Evolutionary conservation across 1,140 invertebrate species (phyloP), one percentile per base, ranked within the genome.

Genomic region (Octopus sinensis): DNA sequence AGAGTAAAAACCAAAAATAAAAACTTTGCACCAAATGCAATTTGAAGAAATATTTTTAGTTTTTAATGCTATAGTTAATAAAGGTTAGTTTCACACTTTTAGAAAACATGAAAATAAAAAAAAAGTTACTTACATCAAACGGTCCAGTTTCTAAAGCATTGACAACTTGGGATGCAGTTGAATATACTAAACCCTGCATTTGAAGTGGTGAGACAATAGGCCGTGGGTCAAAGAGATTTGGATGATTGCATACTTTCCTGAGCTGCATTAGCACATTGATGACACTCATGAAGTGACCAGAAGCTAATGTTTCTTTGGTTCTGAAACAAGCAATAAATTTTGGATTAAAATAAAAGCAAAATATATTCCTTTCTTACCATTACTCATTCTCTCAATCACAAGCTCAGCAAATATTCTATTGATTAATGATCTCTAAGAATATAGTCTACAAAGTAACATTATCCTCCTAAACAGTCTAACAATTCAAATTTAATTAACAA

Each of bases 251-350:
- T 75, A 99, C 98, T 93, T 99, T 99, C 56, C 98, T 93, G 84
- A 99, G 91, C 92, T 99, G 98, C 98, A 99, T 99, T 75, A 99
- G 92, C 82, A 99, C 95, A 92, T 99, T 99, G 85, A 99, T 98
- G 0, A 99, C 98, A 91, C 97, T 99, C 85, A 99, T 92, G 87
- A 99, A 93, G 92, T 98, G 98, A 13, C 98, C 98, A 82, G 94
- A 94, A n/a, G 95, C 94, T 77, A 99, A 91, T 0, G 96, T 99
- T 92, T 99, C 97, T 89, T 94, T 96, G 17, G 98, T 99, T 90
- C 96, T 98, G 89, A 6, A 73, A 17, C 1, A 5, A 17, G 6
- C 30, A 43, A 43, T 43, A 43, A 43, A 43, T 43, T 43, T 43
- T 43, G 30, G 30, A 43, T 43, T 43, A 43, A 43, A 43, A 43